Evolutionary conservation across 1,140 invertebrate genomes (phyloP).

Genomic region (Eueides isabella): DNA sequence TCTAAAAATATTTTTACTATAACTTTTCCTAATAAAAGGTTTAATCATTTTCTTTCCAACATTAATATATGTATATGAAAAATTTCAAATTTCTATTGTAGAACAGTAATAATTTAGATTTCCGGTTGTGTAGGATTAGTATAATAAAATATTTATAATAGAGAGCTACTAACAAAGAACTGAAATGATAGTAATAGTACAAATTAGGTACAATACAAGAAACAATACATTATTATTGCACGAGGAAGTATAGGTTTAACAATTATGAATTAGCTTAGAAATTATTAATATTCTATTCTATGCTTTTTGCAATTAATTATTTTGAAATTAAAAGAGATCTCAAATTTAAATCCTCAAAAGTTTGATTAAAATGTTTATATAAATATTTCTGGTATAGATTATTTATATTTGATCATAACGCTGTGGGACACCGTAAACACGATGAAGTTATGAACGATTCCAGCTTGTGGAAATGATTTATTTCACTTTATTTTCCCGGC

Average conservation of each 20-base stretch:
- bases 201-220: not conserved
- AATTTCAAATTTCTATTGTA: not conserved
- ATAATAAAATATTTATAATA: not conserved
- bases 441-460: too few species aligned
- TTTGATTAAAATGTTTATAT: not conserved
- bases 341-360: not conserved
- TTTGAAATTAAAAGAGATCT: not conserved
- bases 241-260: not conserved
- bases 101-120: not conserved
- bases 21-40: too few species aligned
- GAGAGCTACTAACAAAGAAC: not conserved
- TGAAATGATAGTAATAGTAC: not conserved
- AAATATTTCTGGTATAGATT: not conserved
- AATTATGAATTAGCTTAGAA: not conserved
- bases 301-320: not conserved
- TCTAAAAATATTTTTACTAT: too few species aligned
- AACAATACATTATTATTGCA: conserved; percentile 2
- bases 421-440: not conserved
- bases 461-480: too few species aligned
- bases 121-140: not conserved
- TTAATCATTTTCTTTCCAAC: not conserved
- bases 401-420: not conserved
- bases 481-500: too few species aligned
- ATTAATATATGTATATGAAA: not conserved
- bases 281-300: not conserved